These are phyloP conservation scores for Hyppa rectilinea DNA, from an alignment of 2,888 invertebrate species.

Conservation along the genomic window DNA sequence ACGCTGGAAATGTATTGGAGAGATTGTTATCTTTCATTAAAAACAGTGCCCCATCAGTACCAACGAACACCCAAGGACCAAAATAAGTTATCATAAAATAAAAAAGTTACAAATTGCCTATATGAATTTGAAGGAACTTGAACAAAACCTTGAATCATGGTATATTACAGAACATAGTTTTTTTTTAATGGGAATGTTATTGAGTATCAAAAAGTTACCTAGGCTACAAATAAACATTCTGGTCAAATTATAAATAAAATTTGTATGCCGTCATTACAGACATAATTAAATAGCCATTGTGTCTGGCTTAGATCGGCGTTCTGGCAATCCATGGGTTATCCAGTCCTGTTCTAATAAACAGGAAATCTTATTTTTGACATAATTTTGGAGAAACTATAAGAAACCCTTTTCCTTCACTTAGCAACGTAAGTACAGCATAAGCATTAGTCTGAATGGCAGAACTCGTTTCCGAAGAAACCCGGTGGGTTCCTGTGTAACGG, in stretches of 20 bases:
- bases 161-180: background rate
- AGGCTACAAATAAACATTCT: background rate
- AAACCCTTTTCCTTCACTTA: slow-evolving; percentile 32
- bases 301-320: too few relatives aligned
- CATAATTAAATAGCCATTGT: too few relatives aligned
- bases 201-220: background rate
- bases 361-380: background rate
- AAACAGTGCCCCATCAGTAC: background rate
- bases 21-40: slow-evolving; percentile 13
- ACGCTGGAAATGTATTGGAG: slow-evolving; percentile 16
- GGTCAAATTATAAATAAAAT: background rate
- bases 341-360: too few relatives aligned
- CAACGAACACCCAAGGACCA: background rate
- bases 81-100: slow-evolving; percentile 5
- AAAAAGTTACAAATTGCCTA: background rate
- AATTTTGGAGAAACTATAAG: slow-evolving; percentile 8
- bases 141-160: background rate
- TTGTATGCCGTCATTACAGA: too few relatives aligned
- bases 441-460: slow-evolving; percentile 48
- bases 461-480: slow-evolving; percentile 60
- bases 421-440: slow-evolving; percentile 27
- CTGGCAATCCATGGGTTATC: too few relatives aligned
- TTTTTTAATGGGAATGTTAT: background rate
- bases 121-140: background rate
- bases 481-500: slow-evolving; percentile 65